These are phyloP conservation scores for Anthoscopus minutus DNA, from an alignment of 2,113 vertebrate species.

Conservation along the genomic window DNA sequence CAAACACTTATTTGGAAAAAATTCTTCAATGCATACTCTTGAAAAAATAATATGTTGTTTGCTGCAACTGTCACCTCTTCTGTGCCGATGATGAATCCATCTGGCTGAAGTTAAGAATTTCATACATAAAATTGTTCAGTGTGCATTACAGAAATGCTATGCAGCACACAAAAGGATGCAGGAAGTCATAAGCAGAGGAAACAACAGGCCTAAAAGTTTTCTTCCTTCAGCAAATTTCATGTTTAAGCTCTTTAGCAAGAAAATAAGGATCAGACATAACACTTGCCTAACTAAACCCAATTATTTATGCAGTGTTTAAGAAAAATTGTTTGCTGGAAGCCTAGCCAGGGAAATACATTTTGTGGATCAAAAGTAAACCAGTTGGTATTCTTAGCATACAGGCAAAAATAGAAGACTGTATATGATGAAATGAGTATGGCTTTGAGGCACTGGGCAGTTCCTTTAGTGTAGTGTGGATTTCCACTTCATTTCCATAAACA, in stretches of 20 bases:
- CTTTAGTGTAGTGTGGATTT: not conserved
- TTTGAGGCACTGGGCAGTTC: not conserved
- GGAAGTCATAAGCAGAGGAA: not conserved
- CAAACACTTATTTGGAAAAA: not conserved
- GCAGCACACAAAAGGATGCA: not conserved
- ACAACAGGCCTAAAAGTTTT: not conserved
- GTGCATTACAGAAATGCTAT: not conserved
- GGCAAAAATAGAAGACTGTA: not conserved
- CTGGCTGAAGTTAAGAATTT: not conserved
- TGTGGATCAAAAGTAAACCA: not conserved
- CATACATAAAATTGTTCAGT: not conserved
- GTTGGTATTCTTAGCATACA: rapidly evolving
- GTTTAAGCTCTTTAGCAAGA: not conserved
- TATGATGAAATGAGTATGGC: not conserved
- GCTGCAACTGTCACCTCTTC: not conserved
- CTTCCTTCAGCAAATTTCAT: not conserved
- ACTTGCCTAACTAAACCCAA: not conserved
- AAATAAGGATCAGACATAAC: not conserved
- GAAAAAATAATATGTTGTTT: not conserved
- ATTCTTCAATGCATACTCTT: not conserved
- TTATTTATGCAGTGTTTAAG: not conserved
- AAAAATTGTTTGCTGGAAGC: not conserved
- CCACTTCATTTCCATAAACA: not conserved
- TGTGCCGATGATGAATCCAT: not conserved
- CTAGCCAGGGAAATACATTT: not conserved